These are phyloP conservation scores for Acrocyrtus sp. DNA, from an alignment of 2,888 invertebrate genomes.

Conservation along the genomic window DNA sequence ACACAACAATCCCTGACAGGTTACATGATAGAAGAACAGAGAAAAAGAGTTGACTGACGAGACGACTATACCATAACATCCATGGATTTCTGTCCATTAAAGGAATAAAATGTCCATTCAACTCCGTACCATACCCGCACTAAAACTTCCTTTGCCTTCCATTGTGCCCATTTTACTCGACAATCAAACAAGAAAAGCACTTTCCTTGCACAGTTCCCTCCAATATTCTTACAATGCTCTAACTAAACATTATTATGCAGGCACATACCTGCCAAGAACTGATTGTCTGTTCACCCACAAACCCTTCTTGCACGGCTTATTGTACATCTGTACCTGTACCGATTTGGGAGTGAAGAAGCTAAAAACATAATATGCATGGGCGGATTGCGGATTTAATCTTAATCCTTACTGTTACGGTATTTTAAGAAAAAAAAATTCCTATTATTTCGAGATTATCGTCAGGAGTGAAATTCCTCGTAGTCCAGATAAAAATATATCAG, in stretches of 20 bases:
- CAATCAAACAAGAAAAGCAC: conserved; percentile 21
- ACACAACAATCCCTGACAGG: conserved; percentile 24
- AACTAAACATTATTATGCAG: background rate
- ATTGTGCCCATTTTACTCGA: background rate
- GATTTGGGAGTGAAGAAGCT: too few relatives aligned
- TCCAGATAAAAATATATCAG: too few relatives aligned
- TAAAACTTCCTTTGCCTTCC: background rate
- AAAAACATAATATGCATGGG: conserved; percentile 15
- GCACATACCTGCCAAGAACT: background rate
- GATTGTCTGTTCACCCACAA: background rate
- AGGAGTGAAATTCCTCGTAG: conserved; percentile 16
- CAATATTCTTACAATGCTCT: background rate
- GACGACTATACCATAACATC: background rate
- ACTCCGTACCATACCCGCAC: background rate
- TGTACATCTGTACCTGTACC: too few relatives aligned
- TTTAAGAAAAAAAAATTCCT: too few relatives aligned
- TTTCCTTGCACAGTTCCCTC: background rate
- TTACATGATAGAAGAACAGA: conserved; percentile 12
- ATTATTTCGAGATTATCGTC: too few relatives aligned
- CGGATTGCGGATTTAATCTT: conserved; percentile 18
- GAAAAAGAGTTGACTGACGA: conserved; percentile 7
- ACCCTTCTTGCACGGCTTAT: too few relatives aligned
- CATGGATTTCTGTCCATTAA: conserved; percentile 30
- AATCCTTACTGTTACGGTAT: too few relatives aligned
- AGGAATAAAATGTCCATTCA: conserved; percentile 47